Base-by-base conservation (phyloP, 2,113 vertebrate species). In the Papio anubis region DNA sequence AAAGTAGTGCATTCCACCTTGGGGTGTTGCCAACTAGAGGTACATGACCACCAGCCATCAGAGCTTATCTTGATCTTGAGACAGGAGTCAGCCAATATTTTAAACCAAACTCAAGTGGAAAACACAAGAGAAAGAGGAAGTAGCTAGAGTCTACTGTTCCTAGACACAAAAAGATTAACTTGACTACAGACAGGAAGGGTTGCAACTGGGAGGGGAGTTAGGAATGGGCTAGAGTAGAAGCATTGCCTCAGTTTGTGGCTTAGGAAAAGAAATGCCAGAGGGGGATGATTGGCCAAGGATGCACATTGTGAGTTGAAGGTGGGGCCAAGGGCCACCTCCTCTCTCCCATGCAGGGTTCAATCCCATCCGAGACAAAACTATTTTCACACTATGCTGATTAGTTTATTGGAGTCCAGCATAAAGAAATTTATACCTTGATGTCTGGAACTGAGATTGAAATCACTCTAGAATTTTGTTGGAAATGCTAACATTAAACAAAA, bases 21-120 rank as follows among this genome's bases (percentile, higher is more conserved):
- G 0, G 61, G 78, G 40, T 95, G 84, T 73, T 89, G 59, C 75
- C 78, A 38, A 59, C 59, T 66, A 92, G 43, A 87, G 55, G 30
- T 68, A 10, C 76, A 82, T 97, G 88, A 82, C 66, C 48, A 96
- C 38, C 82, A 88, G 32, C 70, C 27, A 0, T 32, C 50, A 81
- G 81, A 76, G 70, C 66, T 84, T 81, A 96, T 88, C 89, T 81
- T 85, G 40, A 57, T 64, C 89, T 25, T 8, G 43, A 92, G 80
- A 96, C n/a, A 84, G 55, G 40, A 73, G 81, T 55, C 50, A 85
- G 82, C 30, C 76, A 84, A 5, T 57, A 30, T 40, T 80, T 88
- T 83, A 95, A 97, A 81, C 35, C 79, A 78, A 68, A 90, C 48
- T 95, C 59, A 92, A 88, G 70, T 5, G 86, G 48, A 94, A 92